Evolutionary conservation across 1,140 invertebrate genomes (phyloP), one percentile per base, ranked within the genome.

Genomic region (Drosophila auraria): DNA sequence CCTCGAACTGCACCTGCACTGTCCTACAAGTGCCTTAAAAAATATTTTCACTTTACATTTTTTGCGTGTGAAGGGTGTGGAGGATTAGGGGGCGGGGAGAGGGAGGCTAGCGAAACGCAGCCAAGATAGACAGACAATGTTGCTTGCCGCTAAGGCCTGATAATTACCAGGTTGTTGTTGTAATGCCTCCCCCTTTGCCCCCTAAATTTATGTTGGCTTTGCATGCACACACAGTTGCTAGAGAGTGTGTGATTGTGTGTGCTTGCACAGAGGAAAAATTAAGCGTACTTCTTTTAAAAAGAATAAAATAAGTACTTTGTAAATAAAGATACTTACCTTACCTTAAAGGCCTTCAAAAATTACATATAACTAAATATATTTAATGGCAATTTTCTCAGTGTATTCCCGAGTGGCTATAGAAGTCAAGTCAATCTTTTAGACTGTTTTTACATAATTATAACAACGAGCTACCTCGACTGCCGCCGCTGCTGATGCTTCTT

Each of bases 371-470:
- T 36, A 36, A 11, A 36, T 36, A 36, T 2, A 36, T 2, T 11
- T 0, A 15, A 14, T 36, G 1, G 0, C 17, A 0, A 8, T 56
- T 61, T 40, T 45, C 40, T 45, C 36, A 53, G 62, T 62, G 73
- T n/a, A 33, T 20, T 23, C 17, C 15, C 30, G 70, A 27, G 14
- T 74, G 53, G 25, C 45, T 65, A 80, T 80, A 83, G 68, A 87
- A 87, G 84, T 89, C 83, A 87, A 87, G 84, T 87, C 84, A 87
- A 87, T 87, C 84, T 87, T 57, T 87, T 87, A 87, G 78, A 89
- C 81, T 78, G 84, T 78, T 90, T 90, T 90, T 90, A 90, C 86
- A 90, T 90, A 90, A 89, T 90, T 86, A 89, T 90, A 91, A 90
- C 86, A 86, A 80, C 66, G 78, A 82, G 83, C 65, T 82, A 57